Evolutionary conservation across 2,888 invertebrate genomes (phyloP), one percentile per base, ranked within the genome.

Genomic region (Dasysyrphus albostriatus): DNA sequence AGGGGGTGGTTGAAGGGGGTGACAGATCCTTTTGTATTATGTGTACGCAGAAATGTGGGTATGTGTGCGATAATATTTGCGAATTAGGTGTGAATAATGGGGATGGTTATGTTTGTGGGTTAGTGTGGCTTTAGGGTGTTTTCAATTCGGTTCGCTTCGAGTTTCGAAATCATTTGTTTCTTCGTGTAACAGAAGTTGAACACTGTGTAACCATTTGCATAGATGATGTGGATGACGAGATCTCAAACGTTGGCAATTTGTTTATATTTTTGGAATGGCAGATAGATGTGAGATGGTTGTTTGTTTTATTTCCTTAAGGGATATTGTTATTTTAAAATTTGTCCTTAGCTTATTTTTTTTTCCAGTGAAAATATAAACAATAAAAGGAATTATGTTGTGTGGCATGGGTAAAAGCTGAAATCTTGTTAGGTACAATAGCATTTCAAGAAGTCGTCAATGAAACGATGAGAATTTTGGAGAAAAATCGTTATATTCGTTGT

Each of bases 31-130:
- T 63, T 61, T 75, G 42, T n/a, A 3, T 58, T n/a, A 3, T 58
- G 16, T 75, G 63, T 19, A 70, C 56, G 47, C 63, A 70, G 54
- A 65, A 70, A 44, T 76, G 63, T 54, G 14, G 10, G 5, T 44
- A 12, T 51, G 67, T 39, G 39, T 37, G 44, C 16, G 42, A 54
- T 80, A 80, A 80, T 80, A 65, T 80, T 74, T 74, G 74, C 73
- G 85, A 82, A 85, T 85, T 82, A 81, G 81, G 85, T 77, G 81
- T 77, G 85, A 85, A 82, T 81, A 74, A 77, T 77, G 56, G 73
- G 49, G 42, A 67, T 73, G 81, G 73, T 70, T 61, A 59, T 80
- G 75, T 67, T 72, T 67, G 65, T 75, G 63, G 75, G 74, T 70
- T 44, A 5, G 2, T 65, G 47, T 65, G 58, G 74, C 32, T 49